phyloP scores from a whole-genome alignment of 2,888 invertebrate genomes.

The Oxytorus armatus region DNA sequence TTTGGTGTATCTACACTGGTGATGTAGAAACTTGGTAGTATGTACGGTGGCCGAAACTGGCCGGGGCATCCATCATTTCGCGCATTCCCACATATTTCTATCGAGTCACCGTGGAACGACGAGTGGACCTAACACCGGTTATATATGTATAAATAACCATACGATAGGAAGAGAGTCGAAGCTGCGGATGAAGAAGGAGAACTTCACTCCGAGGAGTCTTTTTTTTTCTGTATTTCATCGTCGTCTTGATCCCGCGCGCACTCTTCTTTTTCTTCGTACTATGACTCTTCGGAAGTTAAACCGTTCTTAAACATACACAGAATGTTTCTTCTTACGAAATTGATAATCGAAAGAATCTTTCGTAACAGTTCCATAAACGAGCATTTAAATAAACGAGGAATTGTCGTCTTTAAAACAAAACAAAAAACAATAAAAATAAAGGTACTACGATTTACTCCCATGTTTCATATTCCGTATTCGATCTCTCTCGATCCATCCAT shows the following conservation, averaged over 20 bases:
- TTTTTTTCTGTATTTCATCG: conserved; percentile 6
- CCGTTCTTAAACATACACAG: too few species aligned
- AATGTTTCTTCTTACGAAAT: neutral
- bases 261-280: conserved; percentile 21
- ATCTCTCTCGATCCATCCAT: conserved; percentile 57
- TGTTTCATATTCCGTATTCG: conserved; percentile 49
- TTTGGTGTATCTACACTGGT: conserved; percentile 6
- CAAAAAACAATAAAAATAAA: conserved; percentile 17
- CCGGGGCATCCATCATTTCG: conserved; percentile 77
- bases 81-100: conserved; percentile 71
- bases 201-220: too few species aligned
- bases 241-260: conserved; percentile 27
- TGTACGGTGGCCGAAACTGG: conserved; percentile 68
- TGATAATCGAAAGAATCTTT: conserved; percentile 5
- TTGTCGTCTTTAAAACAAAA: too few species aligned
- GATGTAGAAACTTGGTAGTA: neutral
- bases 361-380: neutral
- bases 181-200: too few species aligned
- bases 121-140: conserved; percentile 24
- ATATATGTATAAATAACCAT: conserved; percentile 17
- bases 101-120: conserved; percentile 65
- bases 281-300: conserved; percentile 1
- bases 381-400: conserved; percentile 1
- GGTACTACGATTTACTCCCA: conserved; percentile 24
- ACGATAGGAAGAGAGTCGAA: too few species aligned